These are phyloP conservation scores for Cynocephalus volans DNA, from an alignment of 2,113 vertebrate genomes.

Conservation along the genomic window DNA sequence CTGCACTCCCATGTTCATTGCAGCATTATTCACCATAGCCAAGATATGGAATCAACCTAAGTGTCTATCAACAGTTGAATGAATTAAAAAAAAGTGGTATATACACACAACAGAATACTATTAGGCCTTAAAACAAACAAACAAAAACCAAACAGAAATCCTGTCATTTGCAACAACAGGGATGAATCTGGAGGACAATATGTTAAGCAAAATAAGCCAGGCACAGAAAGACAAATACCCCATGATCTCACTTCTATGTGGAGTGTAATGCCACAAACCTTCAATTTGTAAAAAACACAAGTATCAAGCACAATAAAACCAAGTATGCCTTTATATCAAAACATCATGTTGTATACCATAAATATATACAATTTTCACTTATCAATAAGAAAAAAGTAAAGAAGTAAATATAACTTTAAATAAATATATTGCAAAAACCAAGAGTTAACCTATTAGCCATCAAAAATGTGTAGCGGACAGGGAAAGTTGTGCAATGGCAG, in stretches of 20 bases:
- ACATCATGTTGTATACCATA: not conserved
- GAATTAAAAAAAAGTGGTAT: not conserved
- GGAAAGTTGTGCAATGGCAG: not conserved
- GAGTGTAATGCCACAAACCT: not conserved
- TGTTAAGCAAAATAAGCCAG: not conserved
- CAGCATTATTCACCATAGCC: not conserved
- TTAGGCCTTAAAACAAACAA: not conserved
- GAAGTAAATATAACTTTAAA: slow-evolving; percentile 15
- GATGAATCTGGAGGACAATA: not conserved
- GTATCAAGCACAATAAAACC: no score
- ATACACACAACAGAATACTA: not conserved
- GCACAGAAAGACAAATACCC: not conserved
- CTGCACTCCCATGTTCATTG: not conserved
- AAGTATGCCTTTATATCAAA: not conserved
- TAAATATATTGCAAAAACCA: not conserved
- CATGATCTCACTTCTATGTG: not conserved
- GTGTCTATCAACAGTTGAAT: not conserved
- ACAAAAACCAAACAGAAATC: not conserved
- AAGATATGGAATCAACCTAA: not conserved
- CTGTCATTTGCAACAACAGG: not conserved
- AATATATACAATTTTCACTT: not conserved
- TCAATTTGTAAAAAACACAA: no score
- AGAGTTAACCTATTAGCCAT: not conserved
- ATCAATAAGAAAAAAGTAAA: not conserved
- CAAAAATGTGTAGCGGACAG: not conserved